Base-by-base conservation (phyloP, 2,797 vertebrate genomes). In the Crax fasciolata region DNA sequence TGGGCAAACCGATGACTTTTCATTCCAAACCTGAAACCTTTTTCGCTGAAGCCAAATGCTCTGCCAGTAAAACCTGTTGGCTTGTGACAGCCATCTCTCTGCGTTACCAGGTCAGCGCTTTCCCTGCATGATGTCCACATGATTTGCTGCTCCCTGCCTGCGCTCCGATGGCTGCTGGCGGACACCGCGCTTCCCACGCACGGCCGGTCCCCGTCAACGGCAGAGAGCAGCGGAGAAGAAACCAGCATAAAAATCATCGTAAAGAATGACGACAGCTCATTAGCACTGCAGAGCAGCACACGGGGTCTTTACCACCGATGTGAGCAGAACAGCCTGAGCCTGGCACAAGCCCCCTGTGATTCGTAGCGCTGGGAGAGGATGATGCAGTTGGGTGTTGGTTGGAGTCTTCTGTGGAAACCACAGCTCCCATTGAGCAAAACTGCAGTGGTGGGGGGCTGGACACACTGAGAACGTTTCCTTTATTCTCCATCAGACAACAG, bases 261-360 rank as follows among this genome's bases (percentile, higher is more conserved):
- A 20, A 63, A 87, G 73, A 79, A 39, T 5, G 14, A 23, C 32
- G 58, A 5, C 0, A 0, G 28, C 27, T 59, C 84, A 24, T 14
- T n/a, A 15, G 28, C 48, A 24, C 16, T 4, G 0, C 27, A 25
- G 38, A 58, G 48, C 0, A 0, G 62, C 3, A 15, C 11, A 0
- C 1, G 15, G 70, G 58, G n/a, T 51, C 62, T 70, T 59, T 30
- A 32, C 54, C 30, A 27, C 48, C 2, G 6, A 15, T 54, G 14
- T 0, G 11, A 44, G 62, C 4, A 25, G 49, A 6, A 66, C 8
- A 48, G 14, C 52, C 44, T 10, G 44, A 87, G 35, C n/a, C 46
- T 49, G 83, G 41, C 58, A 17, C 1, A 5, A 77, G 16, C 2
- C 38, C 27, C 71, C 44, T 0, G 3, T 3, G 48, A 23, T 20